A percentile compares a stretch with the other conserved stretches of the same genome.
Conservation (phyloP, 2,888 invertebrate genomes). For the Drosophila mettleri region DNA sequence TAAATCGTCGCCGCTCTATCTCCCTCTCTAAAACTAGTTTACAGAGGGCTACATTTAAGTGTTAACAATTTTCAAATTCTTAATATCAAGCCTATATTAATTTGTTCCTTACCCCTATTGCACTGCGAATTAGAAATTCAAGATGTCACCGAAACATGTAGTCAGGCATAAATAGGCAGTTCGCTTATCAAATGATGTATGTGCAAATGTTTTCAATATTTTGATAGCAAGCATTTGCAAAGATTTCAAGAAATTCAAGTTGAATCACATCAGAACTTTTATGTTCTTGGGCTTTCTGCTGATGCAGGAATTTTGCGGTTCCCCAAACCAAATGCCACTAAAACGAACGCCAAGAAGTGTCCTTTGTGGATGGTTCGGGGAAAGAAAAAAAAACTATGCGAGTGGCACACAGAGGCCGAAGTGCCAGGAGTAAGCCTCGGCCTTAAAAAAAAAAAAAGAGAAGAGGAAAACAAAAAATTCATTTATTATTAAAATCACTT, state of each 20-base stretch:
- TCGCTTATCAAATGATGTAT: background rate
- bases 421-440: slow-evolving; percentile 7
- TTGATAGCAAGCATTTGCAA: slow-evolving; percentile 12
- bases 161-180: background rate
- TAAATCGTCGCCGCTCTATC: too few relatives aligned
- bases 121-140: background rate
- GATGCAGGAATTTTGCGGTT: slow-evolving; percentile 21
- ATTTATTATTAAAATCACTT: slow-evolving; percentile 85
- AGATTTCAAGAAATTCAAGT: slow-evolving; percentile 12
- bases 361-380: slow-evolving; percentile 40
- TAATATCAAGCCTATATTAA: background rate
- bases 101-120: background rate
- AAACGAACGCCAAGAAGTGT: slow-evolving; percentile 44
- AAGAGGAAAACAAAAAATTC: slow-evolving; percentile 66
- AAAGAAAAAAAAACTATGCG: slow-evolving; percentile 37
- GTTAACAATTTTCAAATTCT: too few relatives aligned
- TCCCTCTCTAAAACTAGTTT: too few relatives aligned
- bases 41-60: too few relatives aligned
- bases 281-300: slow-evolving; percentile 10
- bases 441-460: slow-evolving; percentile 9
- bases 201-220: slow-evolving; percentile 25
- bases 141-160: background rate
- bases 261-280: slow-evolving; percentile 8
- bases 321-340: slow-evolving; percentile 46
- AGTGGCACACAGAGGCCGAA: slow-evolving; percentile 11